Evolutionary conservation across 2,888 invertebrate genomes (phyloP), one percentile per base, ranked within the genome.

Genomic region (Pharmacophagus antenor): DNA sequence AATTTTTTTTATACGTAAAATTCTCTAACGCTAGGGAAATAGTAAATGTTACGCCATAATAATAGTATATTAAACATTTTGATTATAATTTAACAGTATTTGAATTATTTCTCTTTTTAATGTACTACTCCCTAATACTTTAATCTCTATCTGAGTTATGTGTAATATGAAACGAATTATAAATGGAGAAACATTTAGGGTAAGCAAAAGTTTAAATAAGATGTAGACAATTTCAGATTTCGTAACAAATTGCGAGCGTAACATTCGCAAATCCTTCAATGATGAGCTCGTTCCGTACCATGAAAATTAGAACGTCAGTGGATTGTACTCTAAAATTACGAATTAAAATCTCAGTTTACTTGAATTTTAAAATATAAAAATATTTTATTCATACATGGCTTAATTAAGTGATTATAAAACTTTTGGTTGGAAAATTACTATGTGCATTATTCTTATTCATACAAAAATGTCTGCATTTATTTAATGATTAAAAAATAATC

Each of bases 151-250:
- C 37, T 37, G n/a, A n/a, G n/a, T 2, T 37, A 1, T 37, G n/a
- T 37, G n/a, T 37, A 37, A 37, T 37, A 4, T 15, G n/a, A 37
- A 37, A 37, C n/a, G n/a, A 37, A 37, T 44, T 20, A 18, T 44
- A 44, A 44, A 44, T 18, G 18, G 6, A 18, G 42, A 18, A 44
- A 44, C 18, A 44, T 44, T 44, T 44, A 44, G 8, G 42, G 18
- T 44, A 41, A 42, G 22, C 41, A 51, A 47, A 52, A 27, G 51
- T 52, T 58, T 46, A 58, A 52, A 58, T 52, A 58, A 58, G 46
- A 52, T 58, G 58, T 47, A 52, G 52, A 58, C 58, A 58, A 47
- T 58, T 58, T 58, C 22, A 58, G 58, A 58, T 58, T 58, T 58
- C 22, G 58, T 52, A 58, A 58, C 51, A 58, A 58, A 58, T 58